Conservation (phyloP, 2,888 invertebrate species). For the Acronicta aceris region DNA sequence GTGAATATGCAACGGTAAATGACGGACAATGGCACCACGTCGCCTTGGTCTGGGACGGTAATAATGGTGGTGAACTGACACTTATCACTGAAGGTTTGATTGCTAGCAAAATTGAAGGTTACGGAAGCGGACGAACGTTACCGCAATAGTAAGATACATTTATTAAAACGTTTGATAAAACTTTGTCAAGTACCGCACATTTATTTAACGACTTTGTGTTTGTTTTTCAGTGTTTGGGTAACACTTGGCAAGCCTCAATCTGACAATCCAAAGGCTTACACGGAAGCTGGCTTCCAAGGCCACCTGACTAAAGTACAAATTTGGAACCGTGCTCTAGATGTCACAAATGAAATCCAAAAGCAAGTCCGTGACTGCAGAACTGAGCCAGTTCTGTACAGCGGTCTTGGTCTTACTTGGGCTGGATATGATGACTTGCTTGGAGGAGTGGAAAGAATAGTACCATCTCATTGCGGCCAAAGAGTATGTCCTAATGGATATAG, state of each 20-base stretch:
- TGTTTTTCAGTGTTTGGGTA: slow-evolving; percentile 94
- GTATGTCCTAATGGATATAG: slow-evolving; percentile 96
- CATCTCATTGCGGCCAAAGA: slow-evolving; percentile 97
- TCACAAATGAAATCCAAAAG: slow-evolving; percentile 97
- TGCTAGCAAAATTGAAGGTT: slow-evolving; percentile 97
- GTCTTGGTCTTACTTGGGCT: slow-evolving; percentile 96
- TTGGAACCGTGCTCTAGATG: slow-evolving; percentile 97
- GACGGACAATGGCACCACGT: slow-evolving; percentile 99
- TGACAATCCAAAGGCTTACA: slow-evolving; percentile 94
- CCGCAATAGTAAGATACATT: slow-evolving; percentile 93
- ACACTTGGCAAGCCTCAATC: slow-evolving; percentile 96
- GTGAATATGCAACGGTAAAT: slow-evolving; percentile 97
- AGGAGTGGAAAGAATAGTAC: slow-evolving; percentile 96
- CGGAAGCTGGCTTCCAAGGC: slow-evolving; percentile 98
- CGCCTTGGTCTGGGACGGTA: slow-evolving; percentile 98
- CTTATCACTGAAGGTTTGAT: slow-evolving; percentile 98
- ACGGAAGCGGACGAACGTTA: slow-evolving; percentile 94
- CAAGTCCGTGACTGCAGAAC: slow-evolving; percentile 98
- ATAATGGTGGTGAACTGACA: slow-evolving; percentile 94
- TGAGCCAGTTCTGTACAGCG: slow-evolving; percentile 96
- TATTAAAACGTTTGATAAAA: background rate
- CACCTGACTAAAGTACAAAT: slow-evolving; percentile 98
- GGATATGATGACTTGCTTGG: slow-evolving; percentile 97
- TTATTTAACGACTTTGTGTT: background rate
- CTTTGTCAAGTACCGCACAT: background rate